phyloP scores from a whole-genome alignment of 2,888 invertebrate species.

The Caenorhabditis afra region DNA sequence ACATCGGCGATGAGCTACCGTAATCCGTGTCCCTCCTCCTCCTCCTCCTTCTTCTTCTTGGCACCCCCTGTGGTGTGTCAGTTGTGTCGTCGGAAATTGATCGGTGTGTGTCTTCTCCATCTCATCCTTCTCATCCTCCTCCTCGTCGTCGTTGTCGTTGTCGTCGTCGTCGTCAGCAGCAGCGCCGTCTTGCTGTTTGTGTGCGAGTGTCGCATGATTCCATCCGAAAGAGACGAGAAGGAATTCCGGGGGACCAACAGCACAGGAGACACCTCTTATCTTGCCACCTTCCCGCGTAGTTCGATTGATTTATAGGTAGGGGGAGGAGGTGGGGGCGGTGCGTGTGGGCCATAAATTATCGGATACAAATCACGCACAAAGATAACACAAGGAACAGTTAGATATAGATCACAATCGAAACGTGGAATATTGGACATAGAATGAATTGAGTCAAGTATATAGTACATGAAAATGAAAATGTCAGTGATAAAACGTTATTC shows the following conservation, averaged over 20 bases:
- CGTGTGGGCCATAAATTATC: too few relatives aligned
- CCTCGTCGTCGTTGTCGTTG: too few relatives aligned
- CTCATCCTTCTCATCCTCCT: conserved; percentile 13
- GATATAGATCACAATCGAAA: too few relatives aligned
- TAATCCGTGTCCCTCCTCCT: conserved; percentile 14
- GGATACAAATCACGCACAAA: too few relatives aligned
- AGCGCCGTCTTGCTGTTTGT: conserved; percentile 18
- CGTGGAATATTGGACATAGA: too few relatives aligned
- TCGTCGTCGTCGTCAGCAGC: background rate
- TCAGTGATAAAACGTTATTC: background rate
- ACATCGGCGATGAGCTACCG: conserved; percentile 27
- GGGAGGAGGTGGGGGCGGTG: background rate
- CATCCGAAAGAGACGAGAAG: background rate
- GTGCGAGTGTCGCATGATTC: conserved; percentile 37
- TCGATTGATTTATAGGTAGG: background rate
- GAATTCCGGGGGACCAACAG: conserved; percentile 20
- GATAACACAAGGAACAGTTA: too few relatives aligned
- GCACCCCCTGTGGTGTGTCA: conserved; percentile 37
- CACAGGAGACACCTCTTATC: too few relatives aligned
- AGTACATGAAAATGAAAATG: too few relatives aligned
- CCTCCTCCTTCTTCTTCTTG: conserved; percentile 18
- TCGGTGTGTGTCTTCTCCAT: conserved; percentile 38
- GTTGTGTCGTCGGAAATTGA: conserved; percentile 52
- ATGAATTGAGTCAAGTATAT: too few relatives aligned
- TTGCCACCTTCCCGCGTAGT: background rate